phyloP scores from a whole-genome alignment of 1,140 invertebrate species.

The Drosophila subobscura region DNA sequence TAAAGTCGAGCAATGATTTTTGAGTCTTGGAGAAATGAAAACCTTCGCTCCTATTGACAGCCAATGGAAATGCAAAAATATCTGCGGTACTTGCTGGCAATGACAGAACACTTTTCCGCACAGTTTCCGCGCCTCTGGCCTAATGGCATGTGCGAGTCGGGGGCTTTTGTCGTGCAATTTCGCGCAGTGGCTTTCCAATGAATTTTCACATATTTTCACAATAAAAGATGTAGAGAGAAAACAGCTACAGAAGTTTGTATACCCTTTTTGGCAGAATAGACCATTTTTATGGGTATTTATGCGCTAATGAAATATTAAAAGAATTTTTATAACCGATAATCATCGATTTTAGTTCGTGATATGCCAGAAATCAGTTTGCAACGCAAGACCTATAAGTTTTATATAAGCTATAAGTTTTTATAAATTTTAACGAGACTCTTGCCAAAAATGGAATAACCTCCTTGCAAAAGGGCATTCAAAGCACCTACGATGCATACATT shows the following conservation, averaged over 20 bases:
- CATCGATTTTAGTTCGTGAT: too few species aligned
- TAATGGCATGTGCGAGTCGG: slow-evolving; percentile 19
- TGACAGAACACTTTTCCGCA: slow-evolving; percentile 64
- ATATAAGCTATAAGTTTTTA: too few species aligned
- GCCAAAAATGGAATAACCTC: too few species aligned
- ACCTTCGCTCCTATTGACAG: slow-evolving; percentile 31
- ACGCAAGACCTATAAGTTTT: too few species aligned
- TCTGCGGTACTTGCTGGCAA: slow-evolving; percentile 16
- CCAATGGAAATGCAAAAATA: slow-evolving; percentile 57
- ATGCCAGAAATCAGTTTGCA: too few species aligned
- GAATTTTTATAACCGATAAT: too few species aligned
- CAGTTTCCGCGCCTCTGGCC: slow-evolving; percentile 9
- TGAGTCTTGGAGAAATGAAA: not conserved
- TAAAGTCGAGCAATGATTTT: slow-evolving; percentile 49
- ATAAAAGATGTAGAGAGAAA: too few species aligned
- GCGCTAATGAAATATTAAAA: too few species aligned
- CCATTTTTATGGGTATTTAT: too few species aligned
- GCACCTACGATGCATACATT: slow-evolving; percentile 26
- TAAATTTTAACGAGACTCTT: too few species aligned
- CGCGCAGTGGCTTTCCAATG: slow-evolving; percentile 11
- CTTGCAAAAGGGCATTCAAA: slow-evolving; percentile 13
- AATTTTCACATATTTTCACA: slow-evolving; percentile 23
- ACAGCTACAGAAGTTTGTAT: too few species aligned
- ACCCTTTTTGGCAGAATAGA: too few species aligned
- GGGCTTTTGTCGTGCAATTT: slow-evolving; percentile 24